phyloP scores from a whole-genome alignment of 2,888 invertebrate genomes.

The Trimorus sp. region DNA sequence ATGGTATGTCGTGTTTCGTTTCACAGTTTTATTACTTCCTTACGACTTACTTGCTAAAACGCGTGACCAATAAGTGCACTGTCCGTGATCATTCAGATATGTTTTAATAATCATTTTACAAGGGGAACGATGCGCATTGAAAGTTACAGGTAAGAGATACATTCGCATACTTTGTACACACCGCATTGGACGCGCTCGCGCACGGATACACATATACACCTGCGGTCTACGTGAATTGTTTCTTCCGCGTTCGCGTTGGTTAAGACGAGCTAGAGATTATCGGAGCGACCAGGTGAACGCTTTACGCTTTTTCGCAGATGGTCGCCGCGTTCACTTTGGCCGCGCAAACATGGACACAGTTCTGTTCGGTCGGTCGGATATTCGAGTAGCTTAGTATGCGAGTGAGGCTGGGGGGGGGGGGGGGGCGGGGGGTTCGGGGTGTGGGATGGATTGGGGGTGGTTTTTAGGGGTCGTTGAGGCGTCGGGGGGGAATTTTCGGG shows the following conservation, averaged over 20 bases:
- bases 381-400: conserved; percentile 58
- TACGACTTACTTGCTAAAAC: conserved; percentile 58
- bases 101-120: conserved; percentile 68
- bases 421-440: conserved; percentile 27
- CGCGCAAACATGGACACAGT: conserved; percentile 50
- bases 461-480: not conserved
- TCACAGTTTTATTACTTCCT: conserved; percentile 59
- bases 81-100: conserved; percentile 66
- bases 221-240: conserved; percentile 40
- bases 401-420: conserved; percentile 32
- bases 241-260: not conserved
- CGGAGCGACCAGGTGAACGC: no score
- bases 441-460: conserved; percentile 41
- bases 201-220: conserved; percentile 36
- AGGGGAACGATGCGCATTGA: conserved; percentile 66
- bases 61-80: conserved; percentile 66
- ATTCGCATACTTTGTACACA: conserved; percentile 57
- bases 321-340: conserved; percentile 35
- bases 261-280: not conserved
- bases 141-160: conserved; percentile 64
- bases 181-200: conserved; percentile 31
- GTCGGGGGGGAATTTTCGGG: conserved; percentile 16
- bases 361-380: conserved; percentile 56
- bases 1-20: conserved; percentile 54
- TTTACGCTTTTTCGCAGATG: no score